Evolutionary conservation across 2,888 invertebrate genomes (phyloP), one percentile per base, ranked within the genome.

Genomic region (Iphiclides podalirius): DNA sequence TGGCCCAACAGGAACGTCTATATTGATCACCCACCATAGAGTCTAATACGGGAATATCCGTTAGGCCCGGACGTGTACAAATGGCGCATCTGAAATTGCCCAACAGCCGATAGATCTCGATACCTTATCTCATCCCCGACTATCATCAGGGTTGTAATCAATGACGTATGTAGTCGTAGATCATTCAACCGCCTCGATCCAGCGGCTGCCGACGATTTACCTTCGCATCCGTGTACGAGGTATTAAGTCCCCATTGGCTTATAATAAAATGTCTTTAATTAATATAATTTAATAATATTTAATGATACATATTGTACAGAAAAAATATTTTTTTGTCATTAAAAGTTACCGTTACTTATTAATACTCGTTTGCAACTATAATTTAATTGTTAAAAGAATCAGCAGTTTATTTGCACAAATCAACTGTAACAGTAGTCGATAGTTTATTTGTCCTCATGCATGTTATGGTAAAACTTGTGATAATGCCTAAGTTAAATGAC

Each of bases 61-160:
- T 64, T 63, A 64, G 53, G 44, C 41, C 52, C 50, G 48, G 75
- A 75, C 74, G 64, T 66, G 55, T 68, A 76, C 67, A 70, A 71
- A 77, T 76, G 69, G 64, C 64, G 67, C 61, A 71, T 68, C 70
- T 68, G 59, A 75, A 75, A 75, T 74, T 72, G 69, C 64, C 61
- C 57, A 60, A 60, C 63, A 52, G 59, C 55, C 62, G 60, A 70
- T 67, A 59, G 54, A 60, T 67, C 64, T 61, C 51, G 64, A 63
- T 60, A 60, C 60, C 57, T 60, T 61, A 64, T 61, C 64, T 54
- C 59, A 58, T 61, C 60, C 59, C 51, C 47, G 55, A 43, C 59
- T 60, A 68, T 67, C 67, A 61, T 57, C 63, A 61, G 57, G 49
- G 41, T 39, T 52, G 58, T 61, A 63, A 70, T 67, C 64, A 64